Evolutionary conservation across 2,888 invertebrate species (phyloP), one percentile per base, ranked within the genome.

Genomic region (Pheosia gnoma): DNA sequence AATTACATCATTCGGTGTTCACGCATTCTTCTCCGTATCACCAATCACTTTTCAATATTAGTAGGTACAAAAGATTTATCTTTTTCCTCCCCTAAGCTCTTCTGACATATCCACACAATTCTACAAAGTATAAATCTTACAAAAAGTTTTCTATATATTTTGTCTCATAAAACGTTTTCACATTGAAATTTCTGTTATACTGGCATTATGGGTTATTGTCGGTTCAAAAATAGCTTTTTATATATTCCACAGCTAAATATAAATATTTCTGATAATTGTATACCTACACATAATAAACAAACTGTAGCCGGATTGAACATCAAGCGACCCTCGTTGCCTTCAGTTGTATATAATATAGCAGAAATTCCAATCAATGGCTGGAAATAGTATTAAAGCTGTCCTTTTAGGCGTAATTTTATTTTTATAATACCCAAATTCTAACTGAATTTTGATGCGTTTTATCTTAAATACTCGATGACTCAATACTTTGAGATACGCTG

Each of bases 1-100:
- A 72, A 71, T 65, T 71, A 58, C 61, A 55, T n/a, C 59, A 57
- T 57, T 63, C 9, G 7, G 52, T 13, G 52, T 52, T 52, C 36
- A 36, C 52, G 25, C 52, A 52, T 36, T 36, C 6, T 52, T 49
- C 49, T 64, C 63, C 69, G 69, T 65, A 63, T 58, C 67, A 68
- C 68, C 70, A 66, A 71, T 76, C 76, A 75, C 74, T 71, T 65
- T 72, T 61, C 65, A 53, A 10, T 53, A 63, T 69, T 71, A 71
- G 61, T 25, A 25, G 25, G 25, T 61, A 68, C 67, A 69, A 70
- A 68, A 68, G 68, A 74, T 70, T 72, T 67, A 55, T 43, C 41
- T 59, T 60, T 62, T 64, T 65, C 62, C 64, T 61, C 37, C 63
- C 62, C 54, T 59, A 56, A 65, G 64, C 63, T 75, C 61, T 64